These are phyloP conservation scores for Nansenia antarctica DNA, from an alignment of 2,113 vertebrate genomes.

Conservation along the genomic window DNA sequence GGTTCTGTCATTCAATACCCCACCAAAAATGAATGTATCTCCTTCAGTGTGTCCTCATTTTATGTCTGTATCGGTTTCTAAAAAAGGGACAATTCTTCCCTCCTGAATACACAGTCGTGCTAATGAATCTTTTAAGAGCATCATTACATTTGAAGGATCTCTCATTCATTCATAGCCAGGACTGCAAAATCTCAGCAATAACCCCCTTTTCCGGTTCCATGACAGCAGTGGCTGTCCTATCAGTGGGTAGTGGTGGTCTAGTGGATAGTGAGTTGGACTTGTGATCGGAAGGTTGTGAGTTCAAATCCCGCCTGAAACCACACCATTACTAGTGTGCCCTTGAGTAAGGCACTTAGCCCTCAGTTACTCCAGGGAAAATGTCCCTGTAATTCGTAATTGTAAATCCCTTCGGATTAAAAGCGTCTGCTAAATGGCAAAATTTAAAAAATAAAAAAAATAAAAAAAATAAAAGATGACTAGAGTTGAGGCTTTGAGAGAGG, in stretches of 20 bases:
- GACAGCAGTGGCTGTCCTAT: not conserved
- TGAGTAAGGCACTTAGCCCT: no score
- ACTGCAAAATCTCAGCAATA: conserved; percentile 1
- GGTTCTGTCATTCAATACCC: not conserved
- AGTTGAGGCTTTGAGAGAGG: conserved; percentile 3
- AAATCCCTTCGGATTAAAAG: no score
- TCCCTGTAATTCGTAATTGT: no score
- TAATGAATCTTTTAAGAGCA: not conserved
- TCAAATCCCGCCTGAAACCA: no score
- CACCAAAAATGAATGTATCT: not conserved
- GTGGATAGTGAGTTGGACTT: no score
- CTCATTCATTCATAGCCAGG: not conserved
- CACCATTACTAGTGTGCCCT: no score
- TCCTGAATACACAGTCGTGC: conserved; percentile 4
- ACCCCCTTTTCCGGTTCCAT: not conserved
- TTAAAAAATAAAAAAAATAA: no score
- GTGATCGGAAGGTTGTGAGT: no score
- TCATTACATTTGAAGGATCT: conserved; percentile 15
- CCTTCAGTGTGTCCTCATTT: not conserved
- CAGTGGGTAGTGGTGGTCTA: no score
- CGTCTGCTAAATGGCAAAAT: no score
- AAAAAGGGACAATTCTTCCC: not conserved
- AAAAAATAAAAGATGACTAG: no score
- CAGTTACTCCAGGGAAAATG: no score
- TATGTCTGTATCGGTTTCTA: not conserved